Percentiles rank a stretch among this genome's conserved stretches.
phyloP scores from a whole-genome alignment of 2,797 vertebrate species.

The Crax fasciolata region DNA sequence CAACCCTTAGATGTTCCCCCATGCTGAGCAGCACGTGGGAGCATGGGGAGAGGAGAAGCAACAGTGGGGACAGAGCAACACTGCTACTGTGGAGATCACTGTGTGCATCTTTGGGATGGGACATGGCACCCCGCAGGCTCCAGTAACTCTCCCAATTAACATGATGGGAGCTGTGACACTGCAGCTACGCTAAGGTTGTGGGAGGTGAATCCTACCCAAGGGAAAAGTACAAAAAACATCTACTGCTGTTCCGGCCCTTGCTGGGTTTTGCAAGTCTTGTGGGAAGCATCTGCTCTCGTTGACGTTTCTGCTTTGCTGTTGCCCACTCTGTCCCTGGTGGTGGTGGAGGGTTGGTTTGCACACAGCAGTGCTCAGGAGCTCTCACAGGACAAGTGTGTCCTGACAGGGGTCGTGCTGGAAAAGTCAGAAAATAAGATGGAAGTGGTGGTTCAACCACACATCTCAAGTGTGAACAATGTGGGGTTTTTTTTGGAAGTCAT shows the following conservation, averaged over 20 bases:
- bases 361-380: not conserved
- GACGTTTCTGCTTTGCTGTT: not conserved
- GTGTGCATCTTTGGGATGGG: not conserved
- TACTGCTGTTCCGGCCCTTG: not conserved
- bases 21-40: not conserved
- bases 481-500: rapidly evolving
- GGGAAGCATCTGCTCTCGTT: not conserved
- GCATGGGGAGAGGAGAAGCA: not conserved
- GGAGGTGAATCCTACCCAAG: not conserved
- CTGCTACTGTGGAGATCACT: not conserved
- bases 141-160: not conserved
- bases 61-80: not conserved
- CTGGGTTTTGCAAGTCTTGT: not conserved
- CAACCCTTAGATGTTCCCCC: not conserved
- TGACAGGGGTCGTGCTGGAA: rapidly evolving
- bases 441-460: not conserved
- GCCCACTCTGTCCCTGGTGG: not conserved
- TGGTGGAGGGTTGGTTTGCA: not conserved
- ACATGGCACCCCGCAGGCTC: not conserved
- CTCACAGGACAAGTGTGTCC: not conserved
- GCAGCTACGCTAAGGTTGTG: not conserved
- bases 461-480: not conserved
- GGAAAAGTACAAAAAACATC: not conserved
- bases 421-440: not conserved
- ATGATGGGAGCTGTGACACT: too few relatives aligned